Evolutionary conservation across 2,113 vertebrate genomes (phyloP), one percentile per base, ranked within the genome.

Genomic region (Sebastes fasciatus): DNA sequence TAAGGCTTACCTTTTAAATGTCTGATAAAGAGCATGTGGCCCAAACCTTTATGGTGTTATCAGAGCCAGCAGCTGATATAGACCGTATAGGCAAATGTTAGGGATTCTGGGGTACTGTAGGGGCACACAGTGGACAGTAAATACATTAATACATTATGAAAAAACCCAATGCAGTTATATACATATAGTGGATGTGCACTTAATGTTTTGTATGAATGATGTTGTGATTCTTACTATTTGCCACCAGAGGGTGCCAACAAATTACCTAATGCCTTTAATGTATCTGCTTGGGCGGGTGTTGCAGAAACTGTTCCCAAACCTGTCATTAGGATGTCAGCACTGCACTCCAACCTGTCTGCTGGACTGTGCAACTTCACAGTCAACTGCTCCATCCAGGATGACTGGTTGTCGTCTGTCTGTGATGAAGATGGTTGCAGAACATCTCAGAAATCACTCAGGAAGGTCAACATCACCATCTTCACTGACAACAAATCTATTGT

Each of bases 381-480:
- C 5, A 95, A 91, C 83, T 95, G 94, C 75, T 93, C 93, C n/a
- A 43, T 86, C 1, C 21, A 58, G 46, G 48, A 23, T 0, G 46
- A 68, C 4, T 90, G 84, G 88, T 17, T 57, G 51, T 63, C 0
- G 6, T 83, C 77, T 1, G 2, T 60, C 52, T 95, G 94, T 16
- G n/a, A 74, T 13, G 6, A 17, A 5, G 12, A 45, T 1, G 4
- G 52, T 2, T 95, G 94, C 60, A 17, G 0, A 19, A 1, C 0
- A 4, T n/a, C 26, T 0, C 45, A 77, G 5, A 23, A 1, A 4
- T 85, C 77, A 2, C 23, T 42, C 4, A 13, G 2, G 2, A 0
- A 1, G 4, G 19, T 92, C 67, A 94, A 91, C 83, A 84, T 95
- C 72, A 90, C 57, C 72, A 6, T 93, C n/a, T 54, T 40, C 0